Percentiles rank a stretch among this genome's conserved stretches.
phyloP scores from a whole-genome alignment of 1,140 invertebrate genomes.

The Drosophila nannoptera region DNA sequence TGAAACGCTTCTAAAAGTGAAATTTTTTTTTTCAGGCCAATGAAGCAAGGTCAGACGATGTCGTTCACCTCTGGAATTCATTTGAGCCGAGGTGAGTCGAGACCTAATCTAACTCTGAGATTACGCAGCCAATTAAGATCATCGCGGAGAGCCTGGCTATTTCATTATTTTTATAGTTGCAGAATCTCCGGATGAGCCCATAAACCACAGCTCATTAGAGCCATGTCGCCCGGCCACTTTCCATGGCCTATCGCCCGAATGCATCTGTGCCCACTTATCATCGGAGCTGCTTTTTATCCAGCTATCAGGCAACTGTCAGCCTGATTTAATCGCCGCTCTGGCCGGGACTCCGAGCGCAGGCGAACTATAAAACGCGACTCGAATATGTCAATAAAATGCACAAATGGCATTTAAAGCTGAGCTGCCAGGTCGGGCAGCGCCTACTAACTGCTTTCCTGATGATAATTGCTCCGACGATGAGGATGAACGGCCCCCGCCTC shows the following conservation, averaged over 20 bases:
- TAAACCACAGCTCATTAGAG: neutral
- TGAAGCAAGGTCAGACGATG: too few species aligned
- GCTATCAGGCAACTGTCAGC: slow-evolving; percentile 12
- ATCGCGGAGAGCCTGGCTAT: slow-evolving; percentile 2
- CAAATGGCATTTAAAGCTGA: slow-evolving; percentile 47
- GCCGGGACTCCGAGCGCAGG: neutral
- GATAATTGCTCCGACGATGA: slow-evolving; percentile 58
- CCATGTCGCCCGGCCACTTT: neutral
- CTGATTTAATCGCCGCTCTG: slow-evolving; percentile 31
- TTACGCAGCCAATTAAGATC: slow-evolving; percentile 17
- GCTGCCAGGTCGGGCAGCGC: slow-evolving; percentile 30
- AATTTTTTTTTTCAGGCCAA: too few species aligned
- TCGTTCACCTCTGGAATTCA: neutral
- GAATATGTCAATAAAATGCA: slow-evolving; percentile 63
- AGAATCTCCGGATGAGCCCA: neutral
- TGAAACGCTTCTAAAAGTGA: too few species aligned
- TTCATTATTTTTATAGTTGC: slow-evolving; percentile 5
- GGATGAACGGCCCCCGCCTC: neutral
- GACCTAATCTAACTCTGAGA: slow-evolving; percentile 1
- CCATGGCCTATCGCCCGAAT: slow-evolving; percentile 20
- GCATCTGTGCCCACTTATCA: slow-evolving; percentile 42
- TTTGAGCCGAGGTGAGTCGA: too few species aligned
- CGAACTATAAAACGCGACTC: slow-evolving; percentile 38
- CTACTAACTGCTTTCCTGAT: slow-evolving; percentile 58
- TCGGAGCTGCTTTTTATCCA: slow-evolving; percentile 15